Evolutionary conservation across 1,140 invertebrate genomes (phyloP).

Genomic region (Acromyrmex charruanus): DNA sequence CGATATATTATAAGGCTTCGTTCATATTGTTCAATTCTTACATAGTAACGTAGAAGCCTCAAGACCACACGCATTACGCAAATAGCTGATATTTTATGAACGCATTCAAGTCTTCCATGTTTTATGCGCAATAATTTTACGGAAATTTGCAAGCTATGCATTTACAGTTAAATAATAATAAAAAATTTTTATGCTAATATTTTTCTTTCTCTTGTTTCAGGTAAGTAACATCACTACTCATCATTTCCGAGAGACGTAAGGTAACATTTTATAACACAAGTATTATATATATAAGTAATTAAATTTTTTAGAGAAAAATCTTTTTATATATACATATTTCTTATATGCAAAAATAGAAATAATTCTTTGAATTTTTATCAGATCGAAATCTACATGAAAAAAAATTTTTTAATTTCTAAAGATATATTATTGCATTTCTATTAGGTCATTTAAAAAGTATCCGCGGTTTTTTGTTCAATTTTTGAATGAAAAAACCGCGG

Average conservation of each 20-base stretch:
- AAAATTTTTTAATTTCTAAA: background rate
- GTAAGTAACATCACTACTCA: background rate
- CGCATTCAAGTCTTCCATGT: conserved; percentile 17
- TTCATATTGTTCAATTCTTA: conserved; percentile 20
- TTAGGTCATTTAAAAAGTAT: too few species aligned
- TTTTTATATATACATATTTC: background rate
- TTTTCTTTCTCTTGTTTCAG: too few species aligned
- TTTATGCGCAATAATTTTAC: conserved; percentile 61
- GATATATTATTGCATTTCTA: background rate
- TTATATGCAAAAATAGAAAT: background rate
- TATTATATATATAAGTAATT: background rate
- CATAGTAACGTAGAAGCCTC: conserved; percentile 10
- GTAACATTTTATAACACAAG: conserved; percentile 7
- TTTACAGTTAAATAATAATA: background rate
- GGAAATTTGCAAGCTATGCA: background rate
- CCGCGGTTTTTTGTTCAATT: too few species aligned
- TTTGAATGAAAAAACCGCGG: too few species aligned
- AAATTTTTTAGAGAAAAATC: background rate
- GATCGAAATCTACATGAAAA: background rate
- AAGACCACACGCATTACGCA: conserved; percentile 33
- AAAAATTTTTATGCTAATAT: conserved; percentile 21
- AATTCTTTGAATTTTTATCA: background rate
- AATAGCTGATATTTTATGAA: conserved; percentile 47
- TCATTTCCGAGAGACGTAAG: conserved; percentile 28
- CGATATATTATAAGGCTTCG: background rate